Conservation (phyloP, 2,888 invertebrate genomes). For the Julus scandinavius region DNA sequence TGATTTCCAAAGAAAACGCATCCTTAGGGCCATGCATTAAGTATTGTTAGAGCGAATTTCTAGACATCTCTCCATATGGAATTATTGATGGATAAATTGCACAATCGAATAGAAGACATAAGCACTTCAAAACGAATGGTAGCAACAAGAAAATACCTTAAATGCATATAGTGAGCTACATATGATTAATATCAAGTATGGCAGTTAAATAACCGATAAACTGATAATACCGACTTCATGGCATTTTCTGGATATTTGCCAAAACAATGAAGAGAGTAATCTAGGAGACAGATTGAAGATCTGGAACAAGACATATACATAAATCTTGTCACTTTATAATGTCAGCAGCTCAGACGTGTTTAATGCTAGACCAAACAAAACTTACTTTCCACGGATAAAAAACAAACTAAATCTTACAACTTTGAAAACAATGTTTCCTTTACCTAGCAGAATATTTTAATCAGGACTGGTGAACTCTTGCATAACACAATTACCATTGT, state of each 20-base stretch:
- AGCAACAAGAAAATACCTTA: background rate
- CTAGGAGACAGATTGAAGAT: background rate
- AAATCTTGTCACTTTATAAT: background rate
- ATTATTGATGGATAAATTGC: no score
- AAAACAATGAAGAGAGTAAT: background rate
- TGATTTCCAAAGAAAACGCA: no score
- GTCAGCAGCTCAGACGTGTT: background rate
- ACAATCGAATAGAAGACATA: no score
- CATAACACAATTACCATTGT: no score
- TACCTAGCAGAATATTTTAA: no score
- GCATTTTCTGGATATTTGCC: background rate
- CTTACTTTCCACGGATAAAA: background rate
- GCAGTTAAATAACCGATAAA: conserved; percentile 2
- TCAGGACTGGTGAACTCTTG: no score
- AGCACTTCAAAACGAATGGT: background rate
- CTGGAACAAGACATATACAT: background rate
- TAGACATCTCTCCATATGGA: no score
- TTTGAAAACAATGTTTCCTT: no score
- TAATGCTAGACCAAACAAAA: background rate
- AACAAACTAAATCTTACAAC: background rate
- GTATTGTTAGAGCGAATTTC: no score
- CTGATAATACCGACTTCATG: background rate
- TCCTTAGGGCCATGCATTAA: no score
- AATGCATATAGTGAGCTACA: background rate
- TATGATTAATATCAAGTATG: background rate